Base-by-base conservation (phyloP, 2,113 vertebrate species). In the Alces alces region DNA sequence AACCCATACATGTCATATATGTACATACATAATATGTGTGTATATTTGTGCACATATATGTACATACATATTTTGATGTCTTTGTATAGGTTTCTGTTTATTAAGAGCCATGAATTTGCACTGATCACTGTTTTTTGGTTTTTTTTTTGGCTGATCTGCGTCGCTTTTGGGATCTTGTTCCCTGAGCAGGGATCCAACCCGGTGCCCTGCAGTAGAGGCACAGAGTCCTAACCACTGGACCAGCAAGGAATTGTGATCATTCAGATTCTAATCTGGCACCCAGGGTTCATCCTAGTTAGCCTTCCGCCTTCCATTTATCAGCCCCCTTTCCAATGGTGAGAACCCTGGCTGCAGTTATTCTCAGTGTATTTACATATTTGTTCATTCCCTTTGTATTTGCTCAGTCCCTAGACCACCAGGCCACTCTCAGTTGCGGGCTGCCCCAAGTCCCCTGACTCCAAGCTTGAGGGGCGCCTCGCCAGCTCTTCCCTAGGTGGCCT, bases 51-150 rank as follows among this genome's bases (percentile, higher is more conserved):
- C 3, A 2, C 1, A n/a, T 39, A 21, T 25, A 15, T n/a, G 19
- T 14, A 3, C 2, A 9, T 11, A 60, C 30, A 16, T n/a, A 25
- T 25, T 2, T n/a, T 28, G 36, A 0, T 36, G 3, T 43, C 16
- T 86, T 50, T 45, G 4, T 66, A 1, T 54, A 8, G 52, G 7
- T 36, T 28, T 6, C 19, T 17, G 2, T 78, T 17, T 89, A 7
- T 76, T 33, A 30, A 39, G 87, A 84, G 11, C 47, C 33, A 6
- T 23, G 52, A 27, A 10, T 92, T 43, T 33, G 17, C 14, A 28
- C 15, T 9, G 5, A 13, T 76, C 15, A 2, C 5, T 60, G 23
- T 4, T 78, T 28, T 45, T 28, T 45, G 2, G 3, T 45, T 45
- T 23, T 5, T 78, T 79, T 79, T 76, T 76, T 78, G 5, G 16